A percentile compares a stretch with the other conserved stretches of the same genome.
Conservation (phyloP, 2,888 invertebrate genomes). For the Nemotelus nigrinus region DNA sequence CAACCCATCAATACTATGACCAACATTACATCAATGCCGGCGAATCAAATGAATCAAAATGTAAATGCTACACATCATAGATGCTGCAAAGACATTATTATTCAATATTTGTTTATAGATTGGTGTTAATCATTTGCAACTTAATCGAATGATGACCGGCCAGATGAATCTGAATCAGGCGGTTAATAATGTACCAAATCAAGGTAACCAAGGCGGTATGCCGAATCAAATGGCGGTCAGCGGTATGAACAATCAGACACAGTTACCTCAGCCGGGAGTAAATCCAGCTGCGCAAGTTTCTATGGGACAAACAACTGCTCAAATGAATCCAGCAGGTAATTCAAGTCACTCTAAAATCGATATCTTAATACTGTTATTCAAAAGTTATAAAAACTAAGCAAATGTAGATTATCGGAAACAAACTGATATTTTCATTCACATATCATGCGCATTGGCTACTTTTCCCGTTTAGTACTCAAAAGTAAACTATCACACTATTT, state of each 20-base stretch:
- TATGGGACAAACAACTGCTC: slow-evolving; percentile 50
- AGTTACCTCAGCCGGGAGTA: slow-evolving; percentile 55
- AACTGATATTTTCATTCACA: too few species aligned
- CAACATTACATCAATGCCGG: slow-evolving; percentile 60
- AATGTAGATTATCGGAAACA: too few species aligned
- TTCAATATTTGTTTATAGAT: slow-evolving; percentile 54
- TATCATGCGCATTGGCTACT: too few species aligned
- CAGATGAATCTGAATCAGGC: slow-evolving; percentile 66
- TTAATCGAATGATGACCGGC: slow-evolving; percentile 65
- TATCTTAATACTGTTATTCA: too few species aligned
- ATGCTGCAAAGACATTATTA: neutral
- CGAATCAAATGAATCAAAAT: slow-evolving; percentile 59
- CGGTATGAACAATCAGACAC: slow-evolving; percentile 45
- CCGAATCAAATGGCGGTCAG: slow-evolving; percentile 56
- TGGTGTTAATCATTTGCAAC: slow-evolving; percentile 60
- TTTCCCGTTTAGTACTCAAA: too few species aligned
- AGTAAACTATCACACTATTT: too few species aligned
- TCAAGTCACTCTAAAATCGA: neutral
- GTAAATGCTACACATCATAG: slow-evolving; percentile 48
- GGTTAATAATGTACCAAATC: slow-evolving; percentile 58
- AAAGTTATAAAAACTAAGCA: too few species aligned
- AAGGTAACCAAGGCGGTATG: slow-evolving; percentile 57
- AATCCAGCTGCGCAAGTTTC: slow-evolving; percentile 59
- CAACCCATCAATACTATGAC: slow-evolving; percentile 58
- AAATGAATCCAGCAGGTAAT: slow-evolving; percentile 50